Base-by-base conservation (phyloP, 2,113 vertebrate genomes). In the Parus major region DNA sequence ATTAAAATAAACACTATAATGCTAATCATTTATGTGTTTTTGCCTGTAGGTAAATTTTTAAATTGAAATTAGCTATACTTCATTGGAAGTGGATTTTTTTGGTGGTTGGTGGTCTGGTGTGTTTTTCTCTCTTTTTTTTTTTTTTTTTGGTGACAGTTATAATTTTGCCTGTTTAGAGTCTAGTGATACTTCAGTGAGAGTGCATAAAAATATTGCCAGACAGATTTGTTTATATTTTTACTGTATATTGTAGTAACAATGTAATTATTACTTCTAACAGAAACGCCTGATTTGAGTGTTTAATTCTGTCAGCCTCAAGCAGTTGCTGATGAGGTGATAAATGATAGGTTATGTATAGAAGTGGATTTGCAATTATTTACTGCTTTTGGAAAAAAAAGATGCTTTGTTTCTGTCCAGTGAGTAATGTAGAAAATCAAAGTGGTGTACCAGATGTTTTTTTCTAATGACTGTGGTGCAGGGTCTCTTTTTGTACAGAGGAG, bases 221-320 rank as follows among this genome's bases (percentile, higher is more conserved):
- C 89, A 93, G 76, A 94, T 94, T 94, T 93, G 90, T 95, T 97
- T 96, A 91, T 94, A 77, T 96, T 97, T 97, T 97, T 96, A 77
- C 70, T 83, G 64, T 95, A 93, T 94, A 94, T 95, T 96, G 93
- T 97, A 94, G 93, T 97, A 97, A 97, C 85, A 68, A 96, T 96
- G 86, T 97, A 96, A 97, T 97, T 97, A 97, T 55, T 97, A 93
- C 93, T 97, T 96, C 97, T 96, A 97, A 97, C 87, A 95, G 94
- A 97, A 97, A 97, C 12, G 96, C 88, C 95, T 96, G 93, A 96
- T 88, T 97, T 88, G 96, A 97, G 96, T 95, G 91, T 97, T 97
- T 96, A 97, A 97, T 97, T 96, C 93, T 89, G 88, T 94, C 88
- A 96, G 85, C 96, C 93, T 96, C 89, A 90, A 95, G 95, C 94